Conservation (phyloP, 1,140 invertebrate genomes). For the Drosophila nigrodunni region DNA sequence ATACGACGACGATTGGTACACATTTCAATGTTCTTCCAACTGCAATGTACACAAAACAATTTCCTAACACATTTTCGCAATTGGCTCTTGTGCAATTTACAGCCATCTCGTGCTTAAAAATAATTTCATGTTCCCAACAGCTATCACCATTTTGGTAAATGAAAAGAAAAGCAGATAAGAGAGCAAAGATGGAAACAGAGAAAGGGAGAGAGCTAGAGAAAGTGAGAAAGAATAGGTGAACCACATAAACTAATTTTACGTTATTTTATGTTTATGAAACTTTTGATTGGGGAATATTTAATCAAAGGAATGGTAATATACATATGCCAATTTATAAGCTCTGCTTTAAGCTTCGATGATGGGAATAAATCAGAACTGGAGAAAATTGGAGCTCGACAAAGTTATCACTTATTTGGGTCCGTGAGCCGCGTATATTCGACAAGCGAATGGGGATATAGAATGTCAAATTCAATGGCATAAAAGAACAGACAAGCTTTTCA, state of each 20-base stretch:
- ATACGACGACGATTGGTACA: slow-evolving; percentile 7
- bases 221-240: too few relatives aligned
- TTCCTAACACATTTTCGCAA: slow-evolving; percentile 60
- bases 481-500: slow-evolving; percentile 55
- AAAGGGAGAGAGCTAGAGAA: neutral
- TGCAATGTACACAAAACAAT: slow-evolving; percentile 64
- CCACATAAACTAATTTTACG: too few relatives aligned
- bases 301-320: too few relatives aligned
- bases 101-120: slow-evolving; percentile 65
- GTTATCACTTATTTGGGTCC: slow-evolving; percentile 43
- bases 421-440: slow-evolving; percentile 19
- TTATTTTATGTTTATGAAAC: too few relatives aligned
- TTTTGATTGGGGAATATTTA: too few relatives aligned
- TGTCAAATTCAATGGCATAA: slow-evolving; percentile 48
- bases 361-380: neutral
- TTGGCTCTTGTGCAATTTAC: slow-evolving; percentile 78
- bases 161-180: neutral
- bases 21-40: slow-evolving; percentile 15
- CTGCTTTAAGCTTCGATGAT: too few relatives aligned
- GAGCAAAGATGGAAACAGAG: neutral
- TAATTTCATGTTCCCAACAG: slow-evolving; percentile 57
- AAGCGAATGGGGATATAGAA: slow-evolving; percentile 46
- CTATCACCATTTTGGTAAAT: neutral
- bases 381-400: slow-evolving; percentile 31
- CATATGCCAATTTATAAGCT: too few relatives aligned